Conservation (phyloP, 2,888 invertebrate genomes). For the Napeogenes sylphis region DNA sequence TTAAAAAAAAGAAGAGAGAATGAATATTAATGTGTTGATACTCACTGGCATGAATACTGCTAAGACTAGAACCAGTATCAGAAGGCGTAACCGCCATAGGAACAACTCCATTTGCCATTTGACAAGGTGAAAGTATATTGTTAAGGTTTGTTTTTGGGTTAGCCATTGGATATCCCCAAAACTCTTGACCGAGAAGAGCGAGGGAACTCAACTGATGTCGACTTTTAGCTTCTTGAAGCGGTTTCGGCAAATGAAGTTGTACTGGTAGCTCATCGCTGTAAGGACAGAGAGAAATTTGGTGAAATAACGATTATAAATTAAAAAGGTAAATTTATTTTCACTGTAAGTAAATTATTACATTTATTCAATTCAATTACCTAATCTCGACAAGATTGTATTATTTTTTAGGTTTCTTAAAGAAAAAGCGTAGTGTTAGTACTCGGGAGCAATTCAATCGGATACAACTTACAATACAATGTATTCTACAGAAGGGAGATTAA, state of each 20-base stretch:
- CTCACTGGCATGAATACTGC: slow-evolving; percentile 83
- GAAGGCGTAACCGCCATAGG: slow-evolving; percentile 78
- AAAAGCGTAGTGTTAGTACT: too few species aligned
- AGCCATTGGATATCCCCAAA: slow-evolving; percentile 89
- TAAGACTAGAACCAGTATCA: slow-evolving; percentile 84
- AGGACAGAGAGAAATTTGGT: slow-evolving; percentile 28
- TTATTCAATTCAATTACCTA: too few species aligned
- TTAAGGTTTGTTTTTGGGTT: slow-evolving; percentile 79
- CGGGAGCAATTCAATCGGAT: too few species aligned
- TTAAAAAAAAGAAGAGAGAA: not conserved
- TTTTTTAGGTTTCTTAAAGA: too few species aligned
- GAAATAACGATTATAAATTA: not conserved
- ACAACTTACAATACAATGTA: too few species aligned
- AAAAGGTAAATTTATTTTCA: not conserved
- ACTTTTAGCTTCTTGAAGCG: slow-evolving; percentile 91
- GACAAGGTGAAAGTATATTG: slow-evolving; percentile 60
- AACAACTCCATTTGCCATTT: slow-evolving; percentile 56
- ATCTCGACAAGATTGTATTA: too few species aligned
- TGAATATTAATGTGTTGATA: slow-evolving; percentile 18
- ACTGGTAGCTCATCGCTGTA: slow-evolving; percentile 94
- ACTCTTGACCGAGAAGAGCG: slow-evolving; percentile 92
- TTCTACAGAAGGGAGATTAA: too few species aligned
- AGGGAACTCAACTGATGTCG: slow-evolving; percentile 93
- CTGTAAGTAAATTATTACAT: too few species aligned
- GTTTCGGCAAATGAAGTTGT: slow-evolving; percentile 89